Evolutionary conservation across 2,888 invertebrate species (phyloP), one percentile per base, ranked within the genome.

Genomic region (Eurois occulta): DNA sequence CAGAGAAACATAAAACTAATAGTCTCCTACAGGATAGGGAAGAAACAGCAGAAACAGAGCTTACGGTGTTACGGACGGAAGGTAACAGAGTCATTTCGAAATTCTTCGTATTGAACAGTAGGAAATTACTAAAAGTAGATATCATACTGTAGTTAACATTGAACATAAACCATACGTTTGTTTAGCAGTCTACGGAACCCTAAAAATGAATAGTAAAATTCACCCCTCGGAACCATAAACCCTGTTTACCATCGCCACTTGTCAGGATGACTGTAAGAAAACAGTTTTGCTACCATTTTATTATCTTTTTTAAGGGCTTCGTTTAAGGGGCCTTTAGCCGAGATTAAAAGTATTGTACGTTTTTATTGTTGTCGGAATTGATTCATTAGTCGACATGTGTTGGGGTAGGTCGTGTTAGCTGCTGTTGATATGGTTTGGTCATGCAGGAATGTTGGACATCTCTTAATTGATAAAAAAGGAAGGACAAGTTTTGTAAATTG

Each of bases 231-330:
- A 89, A 91, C 93, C 92, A 92, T 95, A 94, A 95, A 94, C 91
- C 92, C 93, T 96, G 95, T 95, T 95, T 92, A 88, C 88, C 84
- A 87, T 81, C 84, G 91, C 92, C 94, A 95, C 95, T 96, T 94
- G 95, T 94, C 92, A 91, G 90, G 91, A 93, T 94, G 95, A 95
- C 94, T 94, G 87, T 90, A 91, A 91, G 88, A 88, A 91, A 93
- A 93, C 91, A 91, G 91, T 92, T 92, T 88, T 88, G 92, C 92
- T 92, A 92, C 94, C 88, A 92, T 88, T 91, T 90, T 90, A 91
- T 92, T 92, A 90, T 90, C 83, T 86, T 87, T 88, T 90, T 87
- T 85, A 85, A 89, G 88, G 89, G 88, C 84, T 78, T 77, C 89
- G 86, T 87, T 89, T 89, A 89, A 87, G 89, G 88, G 78, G 84